These are phyloP conservation scores for Phasianus colchicus DNA, from an alignment of 2,113 vertebrate species.

Conservation along the genomic window DNA sequence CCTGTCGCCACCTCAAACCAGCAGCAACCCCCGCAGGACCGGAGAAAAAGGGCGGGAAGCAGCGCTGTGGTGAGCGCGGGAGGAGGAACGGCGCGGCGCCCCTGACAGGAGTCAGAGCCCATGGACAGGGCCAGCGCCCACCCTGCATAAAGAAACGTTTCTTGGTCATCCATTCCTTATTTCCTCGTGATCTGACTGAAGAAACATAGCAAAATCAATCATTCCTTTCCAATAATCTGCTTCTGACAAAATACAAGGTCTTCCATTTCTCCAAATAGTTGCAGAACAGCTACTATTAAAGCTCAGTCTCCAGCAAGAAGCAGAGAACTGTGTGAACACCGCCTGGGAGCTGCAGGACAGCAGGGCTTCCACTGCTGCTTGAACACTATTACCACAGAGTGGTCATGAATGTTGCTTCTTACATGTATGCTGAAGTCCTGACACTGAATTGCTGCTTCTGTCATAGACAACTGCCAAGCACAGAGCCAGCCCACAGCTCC, in stretches of 20 bases:
- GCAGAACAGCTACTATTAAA: background rate
- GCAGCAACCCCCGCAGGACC: background rate
- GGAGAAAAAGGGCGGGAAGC: background rate
- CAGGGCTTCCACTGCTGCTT: background rate
- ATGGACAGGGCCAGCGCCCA: background rate
- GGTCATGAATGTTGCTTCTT: accelerated
- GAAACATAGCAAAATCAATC: slow-evolving; percentile 6
- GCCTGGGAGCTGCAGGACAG: background rate
- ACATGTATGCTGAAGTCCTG: background rate
- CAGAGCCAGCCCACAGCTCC: background rate
- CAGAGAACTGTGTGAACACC: background rate
- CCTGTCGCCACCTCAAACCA: background rate
- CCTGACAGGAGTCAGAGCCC: background rate
- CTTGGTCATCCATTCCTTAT: background rate
- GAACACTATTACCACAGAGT: background rate
- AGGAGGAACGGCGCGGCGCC: background rate
- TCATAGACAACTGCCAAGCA: accelerated
- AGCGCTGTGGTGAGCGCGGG: background rate
- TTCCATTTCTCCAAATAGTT: background rate
- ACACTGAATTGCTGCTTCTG: background rate
- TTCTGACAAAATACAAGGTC: background rate
- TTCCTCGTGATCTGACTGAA: background rate
- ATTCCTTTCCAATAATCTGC: slow-evolving; percentile 22
- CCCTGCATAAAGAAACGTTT: background rate
- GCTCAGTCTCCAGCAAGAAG: background rate